A percentile compares a stretch with the other conserved stretches of the same genome.
These are phyloP conservation scores for Spea multiplicata DNA, from an alignment of 2,113 vertebrate genomes.

Conservation along the genomic window DNA sequence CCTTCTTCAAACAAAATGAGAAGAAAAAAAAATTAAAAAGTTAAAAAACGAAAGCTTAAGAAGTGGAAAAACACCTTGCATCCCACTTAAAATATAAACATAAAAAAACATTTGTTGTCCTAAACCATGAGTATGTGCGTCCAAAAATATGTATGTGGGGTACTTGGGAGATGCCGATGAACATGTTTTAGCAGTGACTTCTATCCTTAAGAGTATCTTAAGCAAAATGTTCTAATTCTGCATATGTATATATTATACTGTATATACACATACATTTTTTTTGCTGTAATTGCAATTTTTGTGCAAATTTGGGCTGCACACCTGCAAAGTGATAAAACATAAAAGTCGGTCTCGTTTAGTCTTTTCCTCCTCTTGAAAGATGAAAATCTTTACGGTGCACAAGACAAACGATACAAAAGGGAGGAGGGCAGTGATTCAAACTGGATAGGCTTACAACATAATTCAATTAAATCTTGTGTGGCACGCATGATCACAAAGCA, in stretches of 20 bases:
- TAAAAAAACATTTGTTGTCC: too few species aligned
- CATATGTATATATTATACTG: not conserved
- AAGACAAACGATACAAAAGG: conserved; percentile 75
- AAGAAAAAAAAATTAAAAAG: too few species aligned
- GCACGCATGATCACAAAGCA: conserved; percentile 74
- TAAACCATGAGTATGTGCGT: too few species aligned
- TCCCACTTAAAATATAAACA: too few species aligned
- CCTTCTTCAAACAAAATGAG: too few species aligned
- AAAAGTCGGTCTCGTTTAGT: conserved; percentile 59
- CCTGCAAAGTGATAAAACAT: conserved; percentile 62
- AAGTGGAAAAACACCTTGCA: too few species aligned
- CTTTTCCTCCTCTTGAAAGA: conserved; percentile 55
- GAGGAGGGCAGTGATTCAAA: conserved; percentile 77
- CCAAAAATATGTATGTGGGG: too few species aligned
- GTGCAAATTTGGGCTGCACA: conserved; percentile 44
- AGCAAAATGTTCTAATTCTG: too few species aligned
- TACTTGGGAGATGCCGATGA: too few species aligned
- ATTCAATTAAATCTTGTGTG: conserved; percentile 78
- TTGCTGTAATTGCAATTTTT: not conserved
- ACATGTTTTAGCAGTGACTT: too few species aligned
- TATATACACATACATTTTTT: not conserved
- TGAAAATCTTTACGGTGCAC: conserved; percentile 62
- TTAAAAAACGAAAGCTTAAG: too few species aligned
- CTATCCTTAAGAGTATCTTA: too few species aligned
- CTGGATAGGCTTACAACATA: conserved; percentile 77